Evolutionary conservation across 2,888 invertebrate species (phyloP), one percentile per base, ranked within the genome.

Genomic region (Eurois occulta): DNA sequence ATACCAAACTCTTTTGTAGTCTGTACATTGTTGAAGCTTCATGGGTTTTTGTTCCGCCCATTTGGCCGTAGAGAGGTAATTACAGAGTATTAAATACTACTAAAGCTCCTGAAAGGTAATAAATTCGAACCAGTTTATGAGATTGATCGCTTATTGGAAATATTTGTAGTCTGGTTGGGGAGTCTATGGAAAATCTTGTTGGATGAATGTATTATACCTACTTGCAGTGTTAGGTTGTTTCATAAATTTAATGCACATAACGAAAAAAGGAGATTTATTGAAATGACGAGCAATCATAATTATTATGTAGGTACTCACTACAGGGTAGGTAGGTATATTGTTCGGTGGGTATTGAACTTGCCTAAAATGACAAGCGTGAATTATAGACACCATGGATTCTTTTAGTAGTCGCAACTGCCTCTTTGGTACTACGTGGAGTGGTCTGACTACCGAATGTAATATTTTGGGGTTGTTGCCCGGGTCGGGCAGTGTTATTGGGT

Each of bases 91-190:
- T 84, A 86, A 83, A 86, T 79, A 79, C 72, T 79, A 86, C 70
- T 84, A 79, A 79, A 84, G 83, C 84, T 84, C 75, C 84, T 86
- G 86, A 84, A 84, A 79, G 72, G 83, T 86, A 83, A 79, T 86
- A 83, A 83, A 84, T 79, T 79, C 55, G 1, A 73, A 79, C 72
- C 70, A 83, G 86, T 83, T 86, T 83, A 38, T 74, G 64, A 86
- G 86, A 84, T 83, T 46, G 83, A 84, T 75, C 43, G 70, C 86
- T 79, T 86, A 71, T 84, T 84, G 83, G 83, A 79, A 86, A 75
- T 85, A 41, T 73, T 70, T 62, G 13, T 52, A n/a, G 69, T 67
- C 81, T 81, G 70, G 72, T 8, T 16, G 32, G 16, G 46, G 0
- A 35, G 11, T 64, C 62, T 67, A 67, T 62, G 70, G 43, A 8